A percentile compares a stretch with the other conserved stretches of the same genome.
Evolutionary conservation across 2,888 invertebrate genomes (phyloP).

Genomic region (Nemapogon koenigi): DNA sequence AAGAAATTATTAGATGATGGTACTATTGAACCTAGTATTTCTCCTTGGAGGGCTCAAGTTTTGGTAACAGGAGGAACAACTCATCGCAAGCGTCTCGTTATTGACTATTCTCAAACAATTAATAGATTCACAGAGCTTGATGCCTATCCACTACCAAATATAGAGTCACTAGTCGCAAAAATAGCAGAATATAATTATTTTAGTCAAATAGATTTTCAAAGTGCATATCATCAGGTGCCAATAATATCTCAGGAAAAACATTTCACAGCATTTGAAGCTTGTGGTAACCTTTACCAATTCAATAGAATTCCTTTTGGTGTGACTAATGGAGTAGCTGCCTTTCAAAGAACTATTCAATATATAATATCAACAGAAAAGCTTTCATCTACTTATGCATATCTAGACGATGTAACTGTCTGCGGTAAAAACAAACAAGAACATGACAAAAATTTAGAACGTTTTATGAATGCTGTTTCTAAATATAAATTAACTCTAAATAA

Average conservation of each 20-base stretch:
- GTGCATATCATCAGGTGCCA: slow-evolving; percentile 1
- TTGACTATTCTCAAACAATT: slow-evolving; percentile 5
- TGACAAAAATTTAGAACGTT: not conserved
- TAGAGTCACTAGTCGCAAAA: not conserved
- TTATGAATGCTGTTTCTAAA: not conserved
- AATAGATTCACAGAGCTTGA: slow-evolving; percentile 4
- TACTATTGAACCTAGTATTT: slow-evolving; percentile 4
- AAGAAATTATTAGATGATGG: slow-evolving; percentile 1
- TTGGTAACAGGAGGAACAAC: not conserved
- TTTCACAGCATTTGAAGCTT: slow-evolving; percentile 7
- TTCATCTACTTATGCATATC: not conserved
- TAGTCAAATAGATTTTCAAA: not conserved
- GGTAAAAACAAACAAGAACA: not conserved
- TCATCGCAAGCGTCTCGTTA: not conserved
- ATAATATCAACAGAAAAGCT: not conserved
- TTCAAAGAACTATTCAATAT: slow-evolving; percentile 2
- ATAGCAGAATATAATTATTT: not conserved
- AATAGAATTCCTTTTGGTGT: slow-evolving; percentile 4
- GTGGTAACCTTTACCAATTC: slow-evolving; percentile 1
- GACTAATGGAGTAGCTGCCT: slow-evolving; percentile 1
- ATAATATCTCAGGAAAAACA: not conserved
- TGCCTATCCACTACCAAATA: slow-evolving; percentile 1
- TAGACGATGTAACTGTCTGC: not conserved
- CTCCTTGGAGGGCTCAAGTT: slow-evolving; percentile 6
- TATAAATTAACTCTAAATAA: not conserved